Evolutionary conservation across 2,797 vertebrate species (phyloP), one percentile per base, ranked within the genome.

Genomic region (Sus cebifrons): DNA sequence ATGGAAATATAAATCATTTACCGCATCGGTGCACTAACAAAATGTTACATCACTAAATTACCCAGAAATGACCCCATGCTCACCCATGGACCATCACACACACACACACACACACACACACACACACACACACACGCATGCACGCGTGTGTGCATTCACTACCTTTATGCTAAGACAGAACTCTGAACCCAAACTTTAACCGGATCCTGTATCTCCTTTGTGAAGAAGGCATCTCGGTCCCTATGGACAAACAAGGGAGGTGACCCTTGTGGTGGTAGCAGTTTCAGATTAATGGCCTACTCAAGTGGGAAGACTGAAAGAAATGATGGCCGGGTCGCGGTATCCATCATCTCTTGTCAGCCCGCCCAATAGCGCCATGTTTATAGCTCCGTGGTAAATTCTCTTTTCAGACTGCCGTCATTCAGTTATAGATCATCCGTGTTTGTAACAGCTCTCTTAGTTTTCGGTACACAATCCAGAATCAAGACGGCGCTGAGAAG

Each of bases 271-370:
- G 77, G 83, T 93, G 81, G 62, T 58, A 94, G 91, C 97, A 94
- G 90, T 98, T 98, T 98, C 97, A 98, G 98, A 98, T 98, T 97
- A 98, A 98, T 98, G 96, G 86, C 92, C 94, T 97, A 62, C 95
- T 91, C 27, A 52, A 64, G 70, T 93, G 94, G 79, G 96, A 95
- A 95, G 96, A 93, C 95, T 90, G 81, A 84, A 98, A 97, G 98
- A 97, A 98, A 98, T 97, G 97, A 96, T 96, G 65, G 89, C 94
- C 84, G 14, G 96, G 97, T 97, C 27, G 81, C 64, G 92, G 89
- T 94, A 98, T 98, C 97, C 97, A 98, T 99, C 98, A 98, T 94
- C 91, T 96, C 58, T 60, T 97, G 98, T 98, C 98, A 98, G 96
- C 32, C 90, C 36, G 23, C 96, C 97, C 97, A 98, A 98, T 97